phyloP scores from a whole-genome alignment of 2,113 vertebrate genomes.

The Pagrus major region DNA sequence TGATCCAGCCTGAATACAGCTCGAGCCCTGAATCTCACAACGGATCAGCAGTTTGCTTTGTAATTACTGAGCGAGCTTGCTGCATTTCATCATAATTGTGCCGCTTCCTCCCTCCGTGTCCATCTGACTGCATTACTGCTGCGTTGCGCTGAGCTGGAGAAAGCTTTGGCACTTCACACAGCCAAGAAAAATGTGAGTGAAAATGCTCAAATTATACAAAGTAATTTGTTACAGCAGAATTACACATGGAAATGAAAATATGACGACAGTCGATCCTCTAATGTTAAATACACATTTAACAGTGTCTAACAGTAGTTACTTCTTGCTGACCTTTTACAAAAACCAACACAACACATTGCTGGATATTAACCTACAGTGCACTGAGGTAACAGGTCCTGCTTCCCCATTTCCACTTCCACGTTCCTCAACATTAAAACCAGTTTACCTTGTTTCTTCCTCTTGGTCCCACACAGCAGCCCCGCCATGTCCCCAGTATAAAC shows the following conservation, averaged over 20 bases:
- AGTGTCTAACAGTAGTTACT: not conserved
- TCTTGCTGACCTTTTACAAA: slow-evolving; percentile 8
- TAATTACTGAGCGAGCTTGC: slow-evolving; percentile 69
- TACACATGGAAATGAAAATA: not conserved
- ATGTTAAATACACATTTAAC: not conserved
- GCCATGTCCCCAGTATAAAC: slow-evolving; percentile 81
- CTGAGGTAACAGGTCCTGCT: slow-evolving; percentile 47
- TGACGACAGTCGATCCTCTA: not conserved
- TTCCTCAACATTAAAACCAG: slow-evolving; percentile 41
- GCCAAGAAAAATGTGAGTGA: slow-evolving; percentile 11
- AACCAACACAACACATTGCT: not conserved
- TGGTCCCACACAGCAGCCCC: slow-evolving; percentile 88
- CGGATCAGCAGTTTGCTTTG: slow-evolving; percentile 74
- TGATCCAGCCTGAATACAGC: slow-evolving; percentile 43
- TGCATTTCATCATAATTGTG: slow-evolving; percentile 76
- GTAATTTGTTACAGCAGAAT: not conserved
- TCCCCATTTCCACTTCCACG: slow-evolving; percentile 54
- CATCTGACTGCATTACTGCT: slow-evolving; percentile 46
- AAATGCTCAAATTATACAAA: slow-evolving; percentile 4
- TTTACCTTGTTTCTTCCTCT: slow-evolving; percentile 89
- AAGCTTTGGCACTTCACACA: slow-evolving; percentile 19
- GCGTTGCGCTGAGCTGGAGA: not conserved
- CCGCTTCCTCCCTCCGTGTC: slow-evolving; percentile 63
- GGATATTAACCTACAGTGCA: slow-evolving; percentile 20
- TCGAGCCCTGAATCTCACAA: slow-evolving; percentile 47